A percentile compares a stretch with the other conserved stretches of the same genome.
Conservation (phyloP, 1,140 invertebrate species). For the Agraylea sexmaculata region DNA sequence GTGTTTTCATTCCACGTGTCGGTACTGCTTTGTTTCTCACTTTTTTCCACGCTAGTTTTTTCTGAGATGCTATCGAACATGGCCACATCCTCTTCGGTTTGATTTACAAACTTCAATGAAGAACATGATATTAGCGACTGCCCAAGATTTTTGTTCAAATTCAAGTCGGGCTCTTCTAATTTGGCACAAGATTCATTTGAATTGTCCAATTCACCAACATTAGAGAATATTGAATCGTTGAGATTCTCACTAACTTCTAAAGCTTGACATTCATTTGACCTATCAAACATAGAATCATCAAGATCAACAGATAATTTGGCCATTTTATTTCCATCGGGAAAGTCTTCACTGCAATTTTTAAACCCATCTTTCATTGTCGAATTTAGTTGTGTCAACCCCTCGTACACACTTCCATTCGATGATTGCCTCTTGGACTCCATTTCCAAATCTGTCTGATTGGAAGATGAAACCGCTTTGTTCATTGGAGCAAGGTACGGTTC, state of each 20-base stretch:
- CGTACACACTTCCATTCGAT: conserved; percentile 7
- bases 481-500: conserved; percentile 20
- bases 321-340: conserved; percentile 6
- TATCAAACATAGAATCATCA: conserved; percentile 10
- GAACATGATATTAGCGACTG: conserved; percentile 10
- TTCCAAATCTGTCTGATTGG: background rate
- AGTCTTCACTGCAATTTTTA: conserved; percentile 9
- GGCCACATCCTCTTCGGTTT: conserved; percentile 6
- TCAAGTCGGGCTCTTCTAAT: conserved; percentile 12
- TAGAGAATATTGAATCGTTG: conserved; percentile 23
- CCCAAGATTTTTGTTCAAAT: conserved; percentile 3
- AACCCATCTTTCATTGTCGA: conserved; percentile 16
- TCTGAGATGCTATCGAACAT: conserved; percentile 23
- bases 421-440: conserved; percentile 2
- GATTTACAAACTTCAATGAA: conserved; percentile 6
- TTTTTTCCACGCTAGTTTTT: conserved; percentile 23
- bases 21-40: conserved; percentile 20
- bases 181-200: conserved; percentile 39
- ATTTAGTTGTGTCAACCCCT: conserved; percentile 11
- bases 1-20: conserved; percentile 69
- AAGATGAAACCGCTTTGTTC: conserved; percentile 21
- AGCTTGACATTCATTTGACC: conserved; percentile 34
- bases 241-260: conserved; percentile 20
- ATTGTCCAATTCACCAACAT: conserved; percentile 29
- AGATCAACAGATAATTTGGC: conserved; percentile 3